A percentile compares a stretch with the other conserved stretches of the same genome.
Conservation (phyloP, 2,888 invertebrate species). For the Ferdinandea cuprea region DNA sequence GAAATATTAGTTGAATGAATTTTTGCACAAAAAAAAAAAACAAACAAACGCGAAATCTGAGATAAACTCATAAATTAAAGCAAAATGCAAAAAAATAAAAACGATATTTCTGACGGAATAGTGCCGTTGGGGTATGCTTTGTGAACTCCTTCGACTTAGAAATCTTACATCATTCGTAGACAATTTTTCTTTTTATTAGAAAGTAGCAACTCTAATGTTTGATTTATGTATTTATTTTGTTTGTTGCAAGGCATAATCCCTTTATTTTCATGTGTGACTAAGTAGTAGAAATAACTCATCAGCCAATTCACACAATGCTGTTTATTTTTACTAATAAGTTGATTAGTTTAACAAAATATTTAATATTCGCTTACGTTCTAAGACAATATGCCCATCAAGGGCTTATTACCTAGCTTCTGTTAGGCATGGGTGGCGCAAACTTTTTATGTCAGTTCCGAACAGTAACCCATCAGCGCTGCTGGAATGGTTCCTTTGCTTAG, state of each 20-base stretch:
- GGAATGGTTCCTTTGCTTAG: no score
- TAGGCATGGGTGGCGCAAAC: no score
- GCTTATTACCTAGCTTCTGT: no score
- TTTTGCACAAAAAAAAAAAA: constrained; percentile 24
- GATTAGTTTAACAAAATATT: no score
- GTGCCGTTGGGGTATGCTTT: constrained; percentile 43
- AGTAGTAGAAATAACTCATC: no score
- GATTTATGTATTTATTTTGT: neutral
- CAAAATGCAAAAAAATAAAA: constrained; percentile 43
- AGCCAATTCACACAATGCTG: no score
- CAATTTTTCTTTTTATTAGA: constrained; percentile 20
- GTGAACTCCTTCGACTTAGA: constrained; percentile 35
- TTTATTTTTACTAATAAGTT: no score
- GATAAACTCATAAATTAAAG: constrained; percentile 37
- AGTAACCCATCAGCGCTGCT: no score
- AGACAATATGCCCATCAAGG: no score
- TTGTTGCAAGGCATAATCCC: neutral
- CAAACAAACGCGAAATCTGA: constrained; percentile 1
- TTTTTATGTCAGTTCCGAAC: no score
- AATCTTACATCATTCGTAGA: constrained; percentile 15
- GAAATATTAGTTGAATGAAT: constrained; percentile 34
- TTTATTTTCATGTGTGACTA: no score
- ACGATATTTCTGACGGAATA: constrained; percentile 48
- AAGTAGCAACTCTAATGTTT: constrained; percentile 1
- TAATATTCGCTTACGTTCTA: no score